Base-by-base conservation (phyloP, 2,113 vertebrate species). In the Formicarius rufipectus region DNA sequence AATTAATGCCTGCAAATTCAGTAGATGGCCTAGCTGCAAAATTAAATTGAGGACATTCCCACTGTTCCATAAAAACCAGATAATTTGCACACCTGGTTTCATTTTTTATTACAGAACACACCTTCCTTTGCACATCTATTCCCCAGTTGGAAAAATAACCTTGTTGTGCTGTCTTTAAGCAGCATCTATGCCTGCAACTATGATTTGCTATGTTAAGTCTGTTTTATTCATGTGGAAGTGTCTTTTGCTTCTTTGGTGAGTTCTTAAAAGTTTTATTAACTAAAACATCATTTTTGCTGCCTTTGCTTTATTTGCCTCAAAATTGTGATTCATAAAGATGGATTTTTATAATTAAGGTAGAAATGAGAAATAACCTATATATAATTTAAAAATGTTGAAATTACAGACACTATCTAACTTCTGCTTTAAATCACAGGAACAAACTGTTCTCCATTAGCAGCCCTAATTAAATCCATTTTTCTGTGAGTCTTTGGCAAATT, bases 381-480 rank as follows among this genome's bases (percentile, higher is more conserved):
- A 96, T 98, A 97, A 97, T 98, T 98, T 97, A 97, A 97, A 84
- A 97, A 90, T 86, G 91, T 95, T 97, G 92, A 95, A 97, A 97
- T 97, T 95, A 97, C 96, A 84, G 90, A 93, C 95, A 95, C 83
- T 93, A 96, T 96, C 91, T 55, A 89, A 93, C 78, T 93, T 91
- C 63, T 62, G 90, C 92, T 96, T 97, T 98, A 98, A 98, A 97
- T 98, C 97, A 97, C 45, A 62, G 90, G 96, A 96, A 96, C 87
- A 97, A 97, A 97, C 21, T 91, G 91, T 95, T 98, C 89, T 71
- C 90, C 95, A 98, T 98, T 98, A 98, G 97, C 55, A 35, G 85
- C n/a, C 95, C 97, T 98, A 98, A 98, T 98, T 98, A 98, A 98
- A 97, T 97, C 95, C 96, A 98, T 98, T 98, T 98, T 97, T 98